A percentile compares a stretch with the other conserved stretches of the same genome.
These are phyloP conservation scores for Pithys albifrons DNA, from an alignment of 2,113 vertebrate species.

Conservation along the genomic window DNA sequence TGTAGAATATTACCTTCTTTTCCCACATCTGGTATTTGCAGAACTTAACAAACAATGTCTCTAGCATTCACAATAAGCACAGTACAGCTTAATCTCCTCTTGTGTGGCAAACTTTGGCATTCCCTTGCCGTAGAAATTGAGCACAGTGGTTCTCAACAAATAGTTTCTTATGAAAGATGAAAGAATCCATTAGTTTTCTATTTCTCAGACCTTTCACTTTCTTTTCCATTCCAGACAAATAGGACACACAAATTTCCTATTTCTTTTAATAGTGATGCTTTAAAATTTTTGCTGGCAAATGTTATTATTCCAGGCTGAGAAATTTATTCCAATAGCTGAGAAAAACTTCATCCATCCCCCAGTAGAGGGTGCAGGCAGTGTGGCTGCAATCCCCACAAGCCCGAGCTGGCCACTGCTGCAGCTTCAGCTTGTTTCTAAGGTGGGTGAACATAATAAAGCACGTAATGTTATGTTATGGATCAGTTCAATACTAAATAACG, in stretches of 20 bases:
- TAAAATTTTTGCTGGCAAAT: not conserved
- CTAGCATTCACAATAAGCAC: not conserved
- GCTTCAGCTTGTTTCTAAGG: not conserved
- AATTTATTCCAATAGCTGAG: not conserved
- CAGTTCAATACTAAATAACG: not conserved
- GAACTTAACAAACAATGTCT: slow-evolving; percentile 6
- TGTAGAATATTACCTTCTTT: not conserved
- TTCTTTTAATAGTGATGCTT: not conserved
- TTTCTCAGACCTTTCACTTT: not conserved
- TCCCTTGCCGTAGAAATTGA: not conserved
- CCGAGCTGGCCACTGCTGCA: not conserved
- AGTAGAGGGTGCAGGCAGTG: slow-evolving; percentile 64
- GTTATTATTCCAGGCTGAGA: not conserved
- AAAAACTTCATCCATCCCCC: not conserved
- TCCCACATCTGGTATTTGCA: slow-evolving; percentile 17
- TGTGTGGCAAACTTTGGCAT: not conserved
- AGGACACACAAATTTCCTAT: not conserved
- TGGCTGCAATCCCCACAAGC: not conserved
- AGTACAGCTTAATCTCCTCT: not conserved
- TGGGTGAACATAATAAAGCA: not conserved
- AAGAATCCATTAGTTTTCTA: not conserved
- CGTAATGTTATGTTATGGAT: fast-evolving
- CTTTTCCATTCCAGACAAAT: not conserved
- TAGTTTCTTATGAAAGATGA: not conserved
- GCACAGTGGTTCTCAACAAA: not conserved